phyloP scores from a whole-genome alignment of 2,113 vertebrate genomes.

The Apistogramma diplotaenia region DNA sequence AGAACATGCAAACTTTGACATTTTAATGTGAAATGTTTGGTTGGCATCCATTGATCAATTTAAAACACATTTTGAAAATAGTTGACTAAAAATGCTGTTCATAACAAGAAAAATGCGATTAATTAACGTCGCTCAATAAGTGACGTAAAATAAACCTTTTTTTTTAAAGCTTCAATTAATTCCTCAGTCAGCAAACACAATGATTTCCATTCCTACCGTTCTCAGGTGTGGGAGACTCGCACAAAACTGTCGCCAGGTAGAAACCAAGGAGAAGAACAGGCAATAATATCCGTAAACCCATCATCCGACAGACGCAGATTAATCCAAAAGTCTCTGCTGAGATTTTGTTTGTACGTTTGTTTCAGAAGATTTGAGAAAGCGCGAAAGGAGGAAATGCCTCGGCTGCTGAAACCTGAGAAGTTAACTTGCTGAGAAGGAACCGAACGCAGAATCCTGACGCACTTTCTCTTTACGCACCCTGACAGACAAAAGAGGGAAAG shows the following conservation, averaged over 20 bases:
- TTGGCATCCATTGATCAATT: neutral
- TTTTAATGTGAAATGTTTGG: neutral
- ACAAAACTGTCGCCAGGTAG: slow-evolving; percentile 44
- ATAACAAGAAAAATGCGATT: neutral
- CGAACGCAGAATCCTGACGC: slow-evolving; percentile 28
- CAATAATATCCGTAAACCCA: slow-evolving; percentile 51
- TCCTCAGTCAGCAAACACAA: neutral
- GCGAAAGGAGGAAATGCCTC: neutral
- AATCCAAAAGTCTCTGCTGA: neutral
- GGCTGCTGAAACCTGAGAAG: neutral
- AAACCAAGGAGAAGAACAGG: slow-evolving; percentile 57
- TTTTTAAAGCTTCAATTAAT: neutral
- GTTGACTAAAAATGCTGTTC: too few species aligned
- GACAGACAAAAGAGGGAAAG: neutral
- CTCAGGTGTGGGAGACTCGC: slow-evolving; percentile 36
- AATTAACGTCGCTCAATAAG: neutral
- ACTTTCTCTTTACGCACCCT: slow-evolving; percentile 32
- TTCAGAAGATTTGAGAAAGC: neutral
- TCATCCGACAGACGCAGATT: slow-evolving; percentile 11
- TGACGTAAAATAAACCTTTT: too few species aligned
- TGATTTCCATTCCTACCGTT: slow-evolving; percentile 39
- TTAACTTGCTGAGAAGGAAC: slow-evolving; percentile 13
- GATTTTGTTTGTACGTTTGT: neutral
- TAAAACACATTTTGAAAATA: neutral
- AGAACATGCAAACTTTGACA: neutral